Evolutionary conservation across 1,140 invertebrate genomes (phyloP), one percentile per base, ranked within the genome.

Genomic region (Neodiprion lecontei): DNA sequence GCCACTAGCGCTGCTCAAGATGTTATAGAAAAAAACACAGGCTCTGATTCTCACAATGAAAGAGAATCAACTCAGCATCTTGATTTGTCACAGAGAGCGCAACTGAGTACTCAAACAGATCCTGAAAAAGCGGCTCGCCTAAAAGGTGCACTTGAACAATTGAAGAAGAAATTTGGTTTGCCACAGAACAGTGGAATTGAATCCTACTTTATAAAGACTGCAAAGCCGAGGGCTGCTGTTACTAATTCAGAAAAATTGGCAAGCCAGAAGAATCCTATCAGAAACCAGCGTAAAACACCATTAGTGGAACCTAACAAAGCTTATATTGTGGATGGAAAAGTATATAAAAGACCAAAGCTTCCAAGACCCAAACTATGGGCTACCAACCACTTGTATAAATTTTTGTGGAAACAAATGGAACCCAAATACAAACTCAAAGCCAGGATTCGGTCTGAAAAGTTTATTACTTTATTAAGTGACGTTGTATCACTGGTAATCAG

Each of bases 391-490:
- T 71, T 87, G 2, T 87, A 87, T 17, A 77, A 76, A n/a, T 79
- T 79, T 48, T 67, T 87, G 7, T 85, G 81, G 84, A 82, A 84
- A 12, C 9, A 61, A 0, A 78, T 87, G 80, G 79, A 86, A 50
- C 74, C 82, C 1, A 83, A 81, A 50, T 85, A 75, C 50, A 73
- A 78, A 7, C 0, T 77, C 0, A 9, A 53, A 21, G 82, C 79
- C 0, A 76, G 84, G 70, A 2, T 83, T 2, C n/a, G 72, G 0
- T 85, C 85, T 0, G 85, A 86, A 67, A 79, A 81, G 17, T 82
- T 87, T 47, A 53, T 87, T 1, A 7, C 65, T 1, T 40, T 79
- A 3, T 49, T 87, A 1, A 17, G 75, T 0, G 50, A 79, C 2
- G 9, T 76, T 21, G 78, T 76, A 1, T 67, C 48, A 0, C 8